These are phyloP conservation scores for Talpa occidentalis DNA, from an alignment of 2,113 vertebrate species.

Conservation along the genomic window DNA sequence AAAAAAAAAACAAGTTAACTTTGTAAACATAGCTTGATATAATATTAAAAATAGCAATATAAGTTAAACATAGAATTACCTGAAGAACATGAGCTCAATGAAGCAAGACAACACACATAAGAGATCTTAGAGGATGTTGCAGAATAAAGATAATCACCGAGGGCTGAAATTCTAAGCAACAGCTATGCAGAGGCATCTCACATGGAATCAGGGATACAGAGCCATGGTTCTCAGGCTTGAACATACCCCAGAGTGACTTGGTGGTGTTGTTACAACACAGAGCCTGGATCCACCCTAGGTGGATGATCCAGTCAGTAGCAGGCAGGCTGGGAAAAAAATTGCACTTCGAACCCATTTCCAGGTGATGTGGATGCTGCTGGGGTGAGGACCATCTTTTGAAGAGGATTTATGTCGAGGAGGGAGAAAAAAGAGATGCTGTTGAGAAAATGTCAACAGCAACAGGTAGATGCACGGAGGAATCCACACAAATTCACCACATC, in stretches of 20 bases:
- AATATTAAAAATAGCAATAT: background rate
- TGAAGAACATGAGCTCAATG: background rate
- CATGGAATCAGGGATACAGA: background rate
- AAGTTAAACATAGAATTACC: background rate
- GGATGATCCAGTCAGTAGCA: background rate
- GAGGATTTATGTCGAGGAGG: background rate
- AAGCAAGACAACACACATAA: background rate
- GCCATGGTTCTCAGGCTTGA: background rate
- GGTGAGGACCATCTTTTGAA: background rate
- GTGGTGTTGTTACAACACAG: background rate
- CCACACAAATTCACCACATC: background rate
- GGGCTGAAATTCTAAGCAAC: background rate
- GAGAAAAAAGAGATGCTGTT: background rate
- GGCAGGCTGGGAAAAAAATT: background rate
- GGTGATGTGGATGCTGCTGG: background rate
- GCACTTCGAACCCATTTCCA: background rate
- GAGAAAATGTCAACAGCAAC: background rate
- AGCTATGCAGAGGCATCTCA: background rate
- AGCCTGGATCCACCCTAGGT: background rate
- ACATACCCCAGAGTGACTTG: background rate
- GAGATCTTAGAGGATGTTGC: rapidly evolving
- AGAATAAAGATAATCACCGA: background rate
- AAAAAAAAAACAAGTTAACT: background rate
- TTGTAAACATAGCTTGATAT: rapidly evolving
- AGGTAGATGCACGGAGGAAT: background rate